Evolutionary conservation across 2,888 invertebrate species (phyloP).

Genomic region (Odontocerum albicorne): DNA sequence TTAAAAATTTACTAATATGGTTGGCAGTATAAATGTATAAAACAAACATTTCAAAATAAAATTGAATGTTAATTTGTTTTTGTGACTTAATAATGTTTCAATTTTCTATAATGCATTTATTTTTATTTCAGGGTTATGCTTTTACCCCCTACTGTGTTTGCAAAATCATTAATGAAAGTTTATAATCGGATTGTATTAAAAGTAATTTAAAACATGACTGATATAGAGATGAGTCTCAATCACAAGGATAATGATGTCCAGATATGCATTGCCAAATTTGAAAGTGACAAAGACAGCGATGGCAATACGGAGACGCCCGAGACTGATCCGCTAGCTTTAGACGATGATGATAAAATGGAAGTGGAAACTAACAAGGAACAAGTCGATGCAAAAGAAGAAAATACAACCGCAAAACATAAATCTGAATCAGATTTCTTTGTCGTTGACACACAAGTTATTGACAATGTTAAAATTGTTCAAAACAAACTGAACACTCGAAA

Average conservation of each 20-base stretch:
- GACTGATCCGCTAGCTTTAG: constrained; percentile 21
- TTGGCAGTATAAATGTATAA: no score
- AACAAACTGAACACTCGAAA: no score
- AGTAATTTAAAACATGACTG: constrained; percentile 21
- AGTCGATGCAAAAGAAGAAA: background rate
- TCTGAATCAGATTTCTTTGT: no score
- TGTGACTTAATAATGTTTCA: no score
- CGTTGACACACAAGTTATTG: no score
- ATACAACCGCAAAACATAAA: no score
- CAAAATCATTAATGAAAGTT: background rate
- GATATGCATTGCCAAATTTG: constrained; percentile 6
- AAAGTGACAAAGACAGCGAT: constrained; percentile 11
- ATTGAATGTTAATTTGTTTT: no score
- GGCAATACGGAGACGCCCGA: constrained; percentile 8
- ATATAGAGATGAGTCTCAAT: constrained; percentile 20
- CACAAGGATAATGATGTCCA: constrained; percentile 11
- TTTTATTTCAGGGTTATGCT: constrained; percentile 10
- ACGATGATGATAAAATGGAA: constrained; percentile 19
- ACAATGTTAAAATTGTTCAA: no score
- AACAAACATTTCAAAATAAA: no score
- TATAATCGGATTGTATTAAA: background rate
- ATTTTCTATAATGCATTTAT: background rate
- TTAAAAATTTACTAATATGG: no score
- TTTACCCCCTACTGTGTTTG: constrained; percentile 15
- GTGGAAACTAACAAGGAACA: background rate